Evolutionary conservation across 2,797 vertebrate species (phyloP), one percentile per base, ranked within the genome.

Genomic region (Discoglossus pictus): DNA sequence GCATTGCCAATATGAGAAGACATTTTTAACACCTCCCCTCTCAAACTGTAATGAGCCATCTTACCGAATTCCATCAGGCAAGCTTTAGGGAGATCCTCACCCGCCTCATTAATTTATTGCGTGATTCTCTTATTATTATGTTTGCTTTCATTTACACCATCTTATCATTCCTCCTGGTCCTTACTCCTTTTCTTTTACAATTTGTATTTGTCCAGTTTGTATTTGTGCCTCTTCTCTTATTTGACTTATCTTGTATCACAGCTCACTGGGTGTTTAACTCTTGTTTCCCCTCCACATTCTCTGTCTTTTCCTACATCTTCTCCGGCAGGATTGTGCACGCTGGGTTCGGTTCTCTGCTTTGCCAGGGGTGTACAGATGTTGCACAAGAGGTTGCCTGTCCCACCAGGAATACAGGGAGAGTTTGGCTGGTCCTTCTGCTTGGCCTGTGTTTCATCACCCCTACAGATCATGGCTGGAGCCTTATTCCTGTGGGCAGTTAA

Each of bases 371-470:
- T 94, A 27, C 83, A 94, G 76, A 86, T 97, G 52, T 90, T 98
- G 15, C 91, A 94, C 16, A 68, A 83, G 68, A 81, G 77, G 20
- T 74, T 89, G 20, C 79, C 76, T 2, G 64, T 61, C 8, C 92
- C 92, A 0, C 74, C 85, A 0, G 87, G 83, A 0, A 87, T 93
- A 44, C 86, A 80, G 8, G 84, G 86, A n/a, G 90, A 94, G 16
- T 86, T 94, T 1, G 95, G 95, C 65, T 99, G 97, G 97, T 99
- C 96, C 55, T 94, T 99, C 76, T 98, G 94, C 84, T 87, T 98
- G 15, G 95, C 95, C 7, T 94, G 96, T 3, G 92, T 98, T 73
- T 97, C 96, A 0, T 93, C 94, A 24, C 96, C 97, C 4, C 74
- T 98, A 69, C 96, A 98, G 81, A 92, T 98, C 78, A 98, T 98